These are phyloP conservation scores for Eurytoma californica DNA, from an alignment of 2,888 invertebrate genomes.

Conservation along the genomic window DNA sequence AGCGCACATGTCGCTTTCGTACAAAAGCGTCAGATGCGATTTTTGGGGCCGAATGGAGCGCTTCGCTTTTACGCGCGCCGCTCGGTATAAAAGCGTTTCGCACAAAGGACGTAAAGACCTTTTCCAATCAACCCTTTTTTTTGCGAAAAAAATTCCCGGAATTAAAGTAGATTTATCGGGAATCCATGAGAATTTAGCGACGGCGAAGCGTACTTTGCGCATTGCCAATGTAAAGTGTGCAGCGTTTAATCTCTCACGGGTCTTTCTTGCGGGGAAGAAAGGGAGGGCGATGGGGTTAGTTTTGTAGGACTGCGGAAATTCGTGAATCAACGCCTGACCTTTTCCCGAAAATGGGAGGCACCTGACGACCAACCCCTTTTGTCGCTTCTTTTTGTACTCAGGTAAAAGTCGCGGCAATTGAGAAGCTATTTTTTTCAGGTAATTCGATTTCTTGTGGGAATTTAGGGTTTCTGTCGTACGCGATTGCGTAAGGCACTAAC, in stretches of 20 bases:
- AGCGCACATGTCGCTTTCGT: constrained; percentile 21
- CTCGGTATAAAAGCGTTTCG: neutral
- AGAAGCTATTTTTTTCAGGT: too few species aligned
- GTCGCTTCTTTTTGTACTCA: neutral
- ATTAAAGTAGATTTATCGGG: constrained; percentile 7
- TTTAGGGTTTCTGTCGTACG: too few species aligned
- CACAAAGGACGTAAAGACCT: neutral
- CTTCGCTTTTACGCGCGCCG: neutral
- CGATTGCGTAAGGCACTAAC: too few species aligned
- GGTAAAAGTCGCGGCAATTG: neutral
- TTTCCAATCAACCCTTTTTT: constrained; percentile 30
- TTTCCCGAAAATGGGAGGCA: constrained; percentile 9
- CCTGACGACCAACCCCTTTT: neutral
- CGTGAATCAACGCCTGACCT: neutral
- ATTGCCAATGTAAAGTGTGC: neutral
- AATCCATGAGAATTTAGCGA: constrained; percentile 34
- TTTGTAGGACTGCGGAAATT: neutral
- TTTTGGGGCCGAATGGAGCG: neutral
- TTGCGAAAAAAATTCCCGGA: neutral
- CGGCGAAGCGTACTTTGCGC: neutral
- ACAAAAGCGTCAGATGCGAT: constrained; percentile 14
- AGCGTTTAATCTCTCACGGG: constrained; percentile 8
- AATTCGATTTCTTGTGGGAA: too few species aligned
- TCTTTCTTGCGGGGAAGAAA: neutral
- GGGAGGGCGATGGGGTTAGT: constrained; percentile 15